A percentile compares a stretch with the other conserved stretches of the same genome.
These are phyloP conservation scores for Paramormyrops hopkinsi DNA, from an alignment of 2,797 vertebrate species.

Conservation along the genomic window DNA sequence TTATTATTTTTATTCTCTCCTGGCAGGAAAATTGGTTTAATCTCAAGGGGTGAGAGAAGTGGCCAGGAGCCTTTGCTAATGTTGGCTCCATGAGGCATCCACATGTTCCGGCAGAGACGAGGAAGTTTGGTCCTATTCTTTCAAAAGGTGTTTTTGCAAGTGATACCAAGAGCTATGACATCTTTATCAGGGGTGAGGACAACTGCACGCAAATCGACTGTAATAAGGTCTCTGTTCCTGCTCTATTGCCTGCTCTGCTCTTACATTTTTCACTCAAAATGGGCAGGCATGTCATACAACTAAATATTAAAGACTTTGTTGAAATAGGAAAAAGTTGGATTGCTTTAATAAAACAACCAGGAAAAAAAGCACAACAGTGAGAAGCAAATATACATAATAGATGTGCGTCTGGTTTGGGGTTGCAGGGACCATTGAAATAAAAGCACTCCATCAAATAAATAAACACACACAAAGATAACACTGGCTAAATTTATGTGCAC, in stretches of 20 bases:
- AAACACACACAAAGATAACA: neutral
- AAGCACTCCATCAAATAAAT: neutral
- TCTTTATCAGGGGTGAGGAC: neutral
- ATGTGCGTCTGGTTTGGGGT: neutral
- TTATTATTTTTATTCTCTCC: neutral
- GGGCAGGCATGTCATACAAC: neutral
- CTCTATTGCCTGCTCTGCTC: neutral
- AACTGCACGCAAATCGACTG: neutral
- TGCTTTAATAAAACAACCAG: neutral
- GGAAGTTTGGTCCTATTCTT: neutral
- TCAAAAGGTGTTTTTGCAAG: neutral
- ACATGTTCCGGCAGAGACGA: neutral
- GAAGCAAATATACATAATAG: neutral
- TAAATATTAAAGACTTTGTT: neutral
- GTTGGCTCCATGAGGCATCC: neutral
- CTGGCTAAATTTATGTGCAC: slow-evolving; percentile 2
- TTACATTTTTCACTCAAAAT: neutral
- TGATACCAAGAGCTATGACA: neutral
- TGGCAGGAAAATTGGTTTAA: neutral
- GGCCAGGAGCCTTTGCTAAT: neutral
- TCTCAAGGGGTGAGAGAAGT: neutral
- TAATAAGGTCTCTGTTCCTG: neutral
- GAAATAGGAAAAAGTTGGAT: neutral
- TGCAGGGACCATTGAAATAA: neutral
- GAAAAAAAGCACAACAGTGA: neutral